Percentiles rank a stretch among this genome's conserved stretches.
Evolutionary conservation across 2,113 vertebrate species (phyloP).

Genomic region (Antechinus stuartii): DNA sequence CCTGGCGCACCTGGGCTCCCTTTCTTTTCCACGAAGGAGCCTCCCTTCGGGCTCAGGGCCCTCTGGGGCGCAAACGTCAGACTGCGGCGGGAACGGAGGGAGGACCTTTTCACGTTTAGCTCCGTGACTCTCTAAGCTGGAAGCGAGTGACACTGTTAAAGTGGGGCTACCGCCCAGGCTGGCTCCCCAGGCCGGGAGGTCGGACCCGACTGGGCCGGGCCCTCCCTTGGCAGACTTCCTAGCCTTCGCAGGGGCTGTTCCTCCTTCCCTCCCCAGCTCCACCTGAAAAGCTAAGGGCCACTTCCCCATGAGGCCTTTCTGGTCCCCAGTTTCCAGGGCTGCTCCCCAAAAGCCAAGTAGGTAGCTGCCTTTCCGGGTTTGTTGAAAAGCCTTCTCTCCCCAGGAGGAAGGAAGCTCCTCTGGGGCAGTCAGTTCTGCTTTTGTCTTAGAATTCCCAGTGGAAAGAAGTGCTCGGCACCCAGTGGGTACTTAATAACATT

Average conservation of each 20-base stretch:
- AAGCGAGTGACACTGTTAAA: not conserved
- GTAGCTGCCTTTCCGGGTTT: not conserved
- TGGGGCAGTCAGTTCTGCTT: not conserved
- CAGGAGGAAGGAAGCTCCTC: not conserved
- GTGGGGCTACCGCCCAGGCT: not conserved
- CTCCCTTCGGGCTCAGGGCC: too few relatives aligned
- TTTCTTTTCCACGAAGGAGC: too few relatives aligned
- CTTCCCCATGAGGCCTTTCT: not conserved
- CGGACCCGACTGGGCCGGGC: not conserved
- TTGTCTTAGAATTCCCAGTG: too few relatives aligned
- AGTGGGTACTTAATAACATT: too few relatives aligned
- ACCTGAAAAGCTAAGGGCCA: not conserved
- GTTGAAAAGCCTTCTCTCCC: not conserved
- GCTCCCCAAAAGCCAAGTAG: not conserved
- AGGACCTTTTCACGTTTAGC: not conserved
- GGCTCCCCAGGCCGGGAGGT: not conserved
- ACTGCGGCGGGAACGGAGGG: not conserved
- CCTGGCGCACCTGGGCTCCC: too few relatives aligned
- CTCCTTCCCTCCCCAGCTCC: not conserved
- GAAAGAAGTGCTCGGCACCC: too few relatives aligned
- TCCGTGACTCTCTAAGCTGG: not conserved
- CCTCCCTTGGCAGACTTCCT: not conserved
- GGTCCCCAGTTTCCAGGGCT: not conserved
- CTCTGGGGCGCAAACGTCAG: not conserved
- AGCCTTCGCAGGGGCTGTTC: not conserved